A percentile compares a stretch with the other conserved stretches of the same genome.
phyloP scores from a whole-genome alignment of 2,113 vertebrate genomes.

The Myodes glareolus region DNA sequence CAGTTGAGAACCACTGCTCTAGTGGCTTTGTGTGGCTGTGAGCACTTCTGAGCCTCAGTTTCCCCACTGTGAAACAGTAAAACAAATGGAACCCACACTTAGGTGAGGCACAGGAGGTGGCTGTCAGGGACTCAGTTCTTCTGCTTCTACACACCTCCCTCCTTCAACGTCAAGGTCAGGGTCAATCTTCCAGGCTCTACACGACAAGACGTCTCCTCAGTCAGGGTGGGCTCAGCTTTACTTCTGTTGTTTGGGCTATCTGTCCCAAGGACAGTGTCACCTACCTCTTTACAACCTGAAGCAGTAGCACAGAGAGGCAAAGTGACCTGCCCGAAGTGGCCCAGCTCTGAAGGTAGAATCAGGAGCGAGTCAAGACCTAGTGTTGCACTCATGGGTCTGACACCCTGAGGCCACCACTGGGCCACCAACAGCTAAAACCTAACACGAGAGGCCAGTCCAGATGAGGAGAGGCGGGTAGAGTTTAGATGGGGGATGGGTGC shows the following conservation, averaged over 20 bases:
- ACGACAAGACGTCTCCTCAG: accelerated
- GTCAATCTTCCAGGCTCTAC: neutral
- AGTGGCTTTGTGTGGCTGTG: neutral
- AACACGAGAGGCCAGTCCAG: accelerated
- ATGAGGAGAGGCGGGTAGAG: too few species aligned
- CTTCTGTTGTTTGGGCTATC: neutral
- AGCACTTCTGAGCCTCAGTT: neutral
- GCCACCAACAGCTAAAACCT: neutral
- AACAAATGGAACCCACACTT: neutral
- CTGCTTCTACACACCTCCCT: neutral
- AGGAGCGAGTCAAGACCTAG: neutral
- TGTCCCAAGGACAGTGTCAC: neutral
- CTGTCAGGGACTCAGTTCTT: neutral
- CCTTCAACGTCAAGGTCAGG: neutral
- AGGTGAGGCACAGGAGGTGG: neutral
- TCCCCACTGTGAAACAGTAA: neutral
- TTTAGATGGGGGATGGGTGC: neutral
- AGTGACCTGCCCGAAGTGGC: neutral
- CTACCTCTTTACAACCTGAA: neutral
- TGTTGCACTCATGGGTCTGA: neutral
- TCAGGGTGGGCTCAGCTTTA: neutral
- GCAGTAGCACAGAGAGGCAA: neutral
- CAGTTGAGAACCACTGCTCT: neutral
- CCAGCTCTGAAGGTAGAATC: accelerated
- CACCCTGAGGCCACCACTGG: too few species aligned